Evolutionary conservation across 2,797 vertebrate species (phyloP).

Genomic region (Taeniopygia guttata): DNA sequence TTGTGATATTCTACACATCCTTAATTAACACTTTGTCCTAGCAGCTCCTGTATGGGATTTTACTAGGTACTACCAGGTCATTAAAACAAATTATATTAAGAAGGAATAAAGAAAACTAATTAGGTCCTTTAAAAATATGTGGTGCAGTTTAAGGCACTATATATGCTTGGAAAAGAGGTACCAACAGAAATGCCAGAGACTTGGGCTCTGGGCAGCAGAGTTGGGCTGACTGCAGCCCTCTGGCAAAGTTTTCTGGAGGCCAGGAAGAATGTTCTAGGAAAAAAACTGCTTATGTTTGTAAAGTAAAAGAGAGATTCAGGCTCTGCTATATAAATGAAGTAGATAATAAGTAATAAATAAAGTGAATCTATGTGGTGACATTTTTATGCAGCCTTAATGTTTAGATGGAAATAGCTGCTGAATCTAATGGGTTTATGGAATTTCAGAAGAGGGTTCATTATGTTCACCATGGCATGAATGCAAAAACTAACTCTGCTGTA

Average conservation of each 20-base stretch:
- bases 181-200: background rate
- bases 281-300: background rate
- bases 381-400: background rate
- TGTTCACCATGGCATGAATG: rapidly evolving
- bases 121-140: background rate
- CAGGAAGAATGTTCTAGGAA: background rate
- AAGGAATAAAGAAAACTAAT: background rate
- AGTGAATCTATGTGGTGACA: background rate
- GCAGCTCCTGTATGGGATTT: background rate
- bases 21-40: background rate
- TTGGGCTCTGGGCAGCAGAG: no score
- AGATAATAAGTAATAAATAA: background rate
- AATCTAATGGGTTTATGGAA: background rate
- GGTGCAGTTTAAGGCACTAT: background rate
- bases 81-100: background rate
- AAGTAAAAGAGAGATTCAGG: background rate
- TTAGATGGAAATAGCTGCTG: background rate
- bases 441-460: background rate
- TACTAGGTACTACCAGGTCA: background rate
- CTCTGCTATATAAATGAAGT: background rate
- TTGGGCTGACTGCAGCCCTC: background rate
- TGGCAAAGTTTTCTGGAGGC: background rate
- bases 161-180: background rate
- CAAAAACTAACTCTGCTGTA: background rate
- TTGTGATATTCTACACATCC: background rate